Percentiles rank a stretch among this genome's conserved stretches.
phyloP scores from a whole-genome alignment of 2,113 vertebrate genomes.

The Ophthalmolycus amberensis region DNA sequence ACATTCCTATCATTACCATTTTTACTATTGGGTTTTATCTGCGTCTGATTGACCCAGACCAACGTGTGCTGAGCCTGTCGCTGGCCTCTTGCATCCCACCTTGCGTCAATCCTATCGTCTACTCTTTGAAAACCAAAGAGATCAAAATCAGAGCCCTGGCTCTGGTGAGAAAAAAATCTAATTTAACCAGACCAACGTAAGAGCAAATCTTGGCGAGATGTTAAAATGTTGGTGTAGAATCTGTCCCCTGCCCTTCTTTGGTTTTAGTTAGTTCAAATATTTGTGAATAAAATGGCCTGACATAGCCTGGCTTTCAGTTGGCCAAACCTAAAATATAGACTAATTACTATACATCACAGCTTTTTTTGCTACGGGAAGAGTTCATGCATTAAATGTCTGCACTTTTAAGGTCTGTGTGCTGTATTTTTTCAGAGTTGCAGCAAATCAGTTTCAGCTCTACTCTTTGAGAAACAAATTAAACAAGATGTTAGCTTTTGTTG shows the following conservation, averaged over 20 bases:
- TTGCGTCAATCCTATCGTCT: constrained; percentile 77
- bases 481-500: background rate
- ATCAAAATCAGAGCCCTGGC: constrained; percentile 56
- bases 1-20: constrained; percentile 56
- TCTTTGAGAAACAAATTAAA: background rate
- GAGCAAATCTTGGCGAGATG: background rate
- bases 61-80: constrained; percentile 71
- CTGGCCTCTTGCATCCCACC: constrained; percentile 76
- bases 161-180: constrained; percentile 42
- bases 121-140: constrained; percentile 80
- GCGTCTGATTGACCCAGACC: constrained; percentile 49
- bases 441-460: background rate
- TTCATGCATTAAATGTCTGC: background rate
- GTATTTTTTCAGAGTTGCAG: background rate
- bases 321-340: background rate
- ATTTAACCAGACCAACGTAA: background rate
- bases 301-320: too few species aligned
- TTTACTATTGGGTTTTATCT: constrained; percentile 63
- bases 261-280: background rate
- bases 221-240: background rate
- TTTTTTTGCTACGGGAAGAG: background rate
- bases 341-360: background rate
- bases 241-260: background rate
- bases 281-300: background rate
- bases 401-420: background rate